A percentile compares a stretch with the other conserved stretches of the same genome.
Evolutionary conservation across 2,888 invertebrate genomes (phyloP).

Genomic region (Hedya salicella): DNA sequence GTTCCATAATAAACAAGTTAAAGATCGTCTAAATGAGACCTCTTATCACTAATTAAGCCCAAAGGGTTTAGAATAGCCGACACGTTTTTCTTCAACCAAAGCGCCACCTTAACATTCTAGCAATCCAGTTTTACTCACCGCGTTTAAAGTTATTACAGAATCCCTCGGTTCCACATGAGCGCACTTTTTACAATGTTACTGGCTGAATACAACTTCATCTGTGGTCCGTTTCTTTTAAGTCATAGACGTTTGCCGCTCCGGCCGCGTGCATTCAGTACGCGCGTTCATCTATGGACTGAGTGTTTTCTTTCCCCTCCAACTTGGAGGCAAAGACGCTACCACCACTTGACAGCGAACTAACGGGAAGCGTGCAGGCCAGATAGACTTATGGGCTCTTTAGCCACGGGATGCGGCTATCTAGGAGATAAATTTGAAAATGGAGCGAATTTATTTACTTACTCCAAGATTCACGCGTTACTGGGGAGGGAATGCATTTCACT

Average conservation of each 20-base stretch:
- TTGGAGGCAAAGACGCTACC: slow-evolving; percentile 47
- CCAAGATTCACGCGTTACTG: background rate
- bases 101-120: slow-evolving; percentile 55
- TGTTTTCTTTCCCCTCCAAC: slow-evolving; percentile 61
- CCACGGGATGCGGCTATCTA: slow-evolving; percentile 17
- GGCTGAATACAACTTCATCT: slow-evolving; percentile 53
- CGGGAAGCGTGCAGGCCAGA: slow-evolving; percentile 53
- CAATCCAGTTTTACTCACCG: slow-evolving; percentile 70
- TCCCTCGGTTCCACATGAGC: slow-evolving; percentile 60
- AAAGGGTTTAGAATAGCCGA: slow-evolving; percentile 55
- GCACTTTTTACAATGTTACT: slow-evolving; percentile 52
- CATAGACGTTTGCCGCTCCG: slow-evolving; percentile 54
- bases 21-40: slow-evolving; percentile 1
- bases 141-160: slow-evolving; percentile 58
- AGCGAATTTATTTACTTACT: background rate
- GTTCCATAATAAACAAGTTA: background rate
- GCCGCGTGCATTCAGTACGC: slow-evolving; percentile 59
- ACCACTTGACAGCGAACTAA: slow-evolving; percentile 56
- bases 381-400: slow-evolving; percentile 35
- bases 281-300: slow-evolving; percentile 72
- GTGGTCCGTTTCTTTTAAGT: slow-evolving; percentile 56
- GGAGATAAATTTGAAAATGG: slow-evolving; percentile 17
- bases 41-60: slow-evolving; percentile 32
- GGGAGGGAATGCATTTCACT: background rate
- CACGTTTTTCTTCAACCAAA: slow-evolving; percentile 56